These are phyloP conservation scores for Furnarius figulus DNA, from an alignment of 2,113 vertebrate species.

Conservation along the genomic window DNA sequence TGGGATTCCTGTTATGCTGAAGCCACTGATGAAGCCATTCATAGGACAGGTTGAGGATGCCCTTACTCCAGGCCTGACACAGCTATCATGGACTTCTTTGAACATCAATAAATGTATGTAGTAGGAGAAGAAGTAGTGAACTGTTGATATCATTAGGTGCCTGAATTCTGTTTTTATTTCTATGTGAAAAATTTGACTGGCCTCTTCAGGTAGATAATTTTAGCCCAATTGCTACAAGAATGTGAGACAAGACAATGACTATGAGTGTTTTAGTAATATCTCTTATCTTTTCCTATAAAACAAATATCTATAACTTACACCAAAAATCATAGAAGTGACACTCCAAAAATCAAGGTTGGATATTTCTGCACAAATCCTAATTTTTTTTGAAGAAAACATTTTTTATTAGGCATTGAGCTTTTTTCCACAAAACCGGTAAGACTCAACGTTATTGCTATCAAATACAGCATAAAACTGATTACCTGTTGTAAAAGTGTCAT, in stretches of 20 bases:
- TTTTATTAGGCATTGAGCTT: neutral
- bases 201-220: neutral
- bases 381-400: neutral
- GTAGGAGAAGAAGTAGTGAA: neutral
- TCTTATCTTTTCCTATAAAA: neutral
- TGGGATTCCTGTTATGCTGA: constrained; percentile 69
- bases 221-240: neutral
- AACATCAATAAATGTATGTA: constrained; percentile 71
- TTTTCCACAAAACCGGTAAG: neutral
- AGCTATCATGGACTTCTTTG: constrained; percentile 79
- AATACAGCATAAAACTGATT: neutral
- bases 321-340: neutral
- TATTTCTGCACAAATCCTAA: neutral
- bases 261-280: neutral
- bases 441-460: neutral
- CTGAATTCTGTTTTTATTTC: neutral
- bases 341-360: neutral
- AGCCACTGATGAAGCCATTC: constrained; percentile 78
- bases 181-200: neutral
- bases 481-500: neutral
- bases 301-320: neutral
- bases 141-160: neutral
- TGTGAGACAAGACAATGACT: neutral
- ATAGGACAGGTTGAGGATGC: constrained; percentile 72
- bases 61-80: constrained; percentile 74